phyloP scores from a whole-genome alignment of 2,888 invertebrate genomes.

The Dasysyrphus tricinctus region DNA sequence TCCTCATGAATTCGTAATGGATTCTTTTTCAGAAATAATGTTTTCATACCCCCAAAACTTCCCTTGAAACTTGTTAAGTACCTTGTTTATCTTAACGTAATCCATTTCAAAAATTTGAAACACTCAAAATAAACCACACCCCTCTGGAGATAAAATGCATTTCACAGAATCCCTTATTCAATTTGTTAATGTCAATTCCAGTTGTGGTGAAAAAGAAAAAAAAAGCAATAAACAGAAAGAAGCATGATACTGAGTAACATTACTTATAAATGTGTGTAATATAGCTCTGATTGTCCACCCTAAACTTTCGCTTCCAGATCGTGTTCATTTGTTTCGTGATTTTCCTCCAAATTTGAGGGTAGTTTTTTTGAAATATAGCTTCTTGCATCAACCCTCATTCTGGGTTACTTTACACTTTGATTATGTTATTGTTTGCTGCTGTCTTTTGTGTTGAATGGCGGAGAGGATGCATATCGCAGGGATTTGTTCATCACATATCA shows the following conservation, averaged over 20 bases:
- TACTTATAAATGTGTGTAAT: neutral
- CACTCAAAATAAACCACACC: conserved; percentile 70
- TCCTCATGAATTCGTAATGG: conserved; percentile 56
- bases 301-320: conserved; percentile 4
- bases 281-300: neutral
- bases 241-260: neutral
- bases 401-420: conserved; percentile 31
- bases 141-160: conserved; percentile 17
- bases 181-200: conserved; percentile 47
- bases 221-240: conserved; percentile 5
- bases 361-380: conserved; percentile 13
- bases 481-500: conserved; percentile 51
- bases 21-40: conserved; percentile 8
- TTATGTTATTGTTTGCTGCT: conserved; percentile 67
- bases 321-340: neutral
- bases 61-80: conserved; percentile 66
- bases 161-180: conserved; percentile 48
- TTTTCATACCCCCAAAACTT: conserved; percentile 23
- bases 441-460: conserved; percentile 37
- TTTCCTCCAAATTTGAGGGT: conserved; percentile 32
- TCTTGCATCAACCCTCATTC: conserved; percentile 33
- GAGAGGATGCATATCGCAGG: conserved; percentile 18
- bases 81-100: conserved; percentile 73
- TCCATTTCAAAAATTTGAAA: conserved; percentile 62
- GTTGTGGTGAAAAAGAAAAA: neutral